phyloP scores from a whole-genome alignment of 2,888 invertebrate species.

The Tenthredo distinguenda region DNA sequence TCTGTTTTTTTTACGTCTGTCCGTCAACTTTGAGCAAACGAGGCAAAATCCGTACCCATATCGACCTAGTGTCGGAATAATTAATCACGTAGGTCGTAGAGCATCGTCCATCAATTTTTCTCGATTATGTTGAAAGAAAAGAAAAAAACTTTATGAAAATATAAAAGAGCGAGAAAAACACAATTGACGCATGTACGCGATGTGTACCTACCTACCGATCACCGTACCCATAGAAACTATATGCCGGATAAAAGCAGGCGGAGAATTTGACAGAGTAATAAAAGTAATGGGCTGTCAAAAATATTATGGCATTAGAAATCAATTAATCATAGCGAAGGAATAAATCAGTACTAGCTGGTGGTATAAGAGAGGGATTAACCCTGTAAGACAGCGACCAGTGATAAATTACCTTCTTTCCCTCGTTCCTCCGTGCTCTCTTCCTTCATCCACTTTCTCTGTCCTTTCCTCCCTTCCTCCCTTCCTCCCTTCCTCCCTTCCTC shows the following conservation, averaged over 20 bases:
- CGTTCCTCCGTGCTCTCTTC: conserved; percentile 18
- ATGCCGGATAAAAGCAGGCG: neutral
- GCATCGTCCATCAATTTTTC: neutral
- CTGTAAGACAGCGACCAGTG: conserved; percentile 63
- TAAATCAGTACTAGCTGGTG: conserved; percentile 64
- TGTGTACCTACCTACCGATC: conserved; percentile 1
- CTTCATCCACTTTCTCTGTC: conserved; percentile 31
- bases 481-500: neutral
- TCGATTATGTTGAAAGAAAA: neutral
- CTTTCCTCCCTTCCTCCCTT: conserved; percentile 1
- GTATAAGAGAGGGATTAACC: conserved; percentile 68
- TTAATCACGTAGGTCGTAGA: neutral
- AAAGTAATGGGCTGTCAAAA: conserved; percentile 55
- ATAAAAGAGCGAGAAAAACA: neutral
- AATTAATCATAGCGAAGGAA: conserved; percentile 65
- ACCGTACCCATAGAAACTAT: neutral
- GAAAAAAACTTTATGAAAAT: neutral
- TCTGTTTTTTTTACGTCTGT: neutral
- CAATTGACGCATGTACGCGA: neutral
- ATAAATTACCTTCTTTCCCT: conserved; percentile 67
- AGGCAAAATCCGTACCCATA: neutral
- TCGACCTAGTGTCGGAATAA: neutral
- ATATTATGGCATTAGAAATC: conserved; percentile 61
- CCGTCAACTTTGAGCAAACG: neutral
- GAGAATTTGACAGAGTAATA: conserved; percentile 47